Evolutionary conservation across 2,113 vertebrate genomes (phyloP), one percentile per base, ranked within the genome.

Genomic region (Xiphophorus maculatus): DNA sequence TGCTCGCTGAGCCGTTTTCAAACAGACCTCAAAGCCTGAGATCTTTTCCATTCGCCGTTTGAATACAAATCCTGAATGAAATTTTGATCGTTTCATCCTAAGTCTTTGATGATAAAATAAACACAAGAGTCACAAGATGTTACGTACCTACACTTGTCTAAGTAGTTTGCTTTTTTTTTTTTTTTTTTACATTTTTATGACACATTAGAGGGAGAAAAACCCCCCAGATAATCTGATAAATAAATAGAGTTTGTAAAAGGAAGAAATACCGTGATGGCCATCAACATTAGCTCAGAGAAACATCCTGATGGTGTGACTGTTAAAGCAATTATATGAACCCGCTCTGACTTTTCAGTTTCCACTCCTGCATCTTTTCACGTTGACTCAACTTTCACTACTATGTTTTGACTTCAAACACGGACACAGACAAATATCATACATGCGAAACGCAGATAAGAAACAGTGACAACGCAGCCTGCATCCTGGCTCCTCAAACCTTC

Each of bases 351-450:
- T 60, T 79, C 75, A 64, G 61, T 83, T 90, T 81, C 83, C 68
- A 80, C 48, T 71, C 37, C 66, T 42, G 4, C 60, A 66, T 51
- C 63, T 77, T 87, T 71, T 88, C 88, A 83, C n/a, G 71, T 66
- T 91, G 87, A 92, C 61, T 90, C 88, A 91, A 66, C 86, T 88
- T 86, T 89, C 88, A 89, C 76, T 86, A 71, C 54, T 28, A 30
- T 35, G 67, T 84, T 83, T 89, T 80, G 79, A 58, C 75, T 73
- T 81, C 51, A 66, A 72, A 80, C 79, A 75, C 35, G 35, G 5
- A 77, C 33, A n/a, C 63, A 76, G 28, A 66, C 67, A 35, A 29
- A 87, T 78, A 76, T 60, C 12, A 44, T 25, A 22, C 76, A 76
- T 77, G 65, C 48, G 69, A 81, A 69, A 86, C 5, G 14, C 60